Conservation (phyloP, 1,140 invertebrate species). For the Hycleus phaleratus region DNA sequence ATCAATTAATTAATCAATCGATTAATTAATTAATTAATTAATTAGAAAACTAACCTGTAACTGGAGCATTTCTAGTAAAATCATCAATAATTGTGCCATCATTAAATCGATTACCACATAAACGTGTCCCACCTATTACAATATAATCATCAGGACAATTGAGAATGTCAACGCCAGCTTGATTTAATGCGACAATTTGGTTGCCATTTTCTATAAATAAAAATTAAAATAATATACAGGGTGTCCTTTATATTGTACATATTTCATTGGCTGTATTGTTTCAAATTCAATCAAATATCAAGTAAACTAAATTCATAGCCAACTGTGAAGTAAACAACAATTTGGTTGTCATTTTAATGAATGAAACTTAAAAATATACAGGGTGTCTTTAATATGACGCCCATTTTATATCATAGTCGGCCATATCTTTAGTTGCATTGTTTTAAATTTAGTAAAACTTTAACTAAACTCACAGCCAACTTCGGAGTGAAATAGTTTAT, state of each 20-base stretch:
- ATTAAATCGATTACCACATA: conserved; percentile 67
- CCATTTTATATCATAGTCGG: no score
- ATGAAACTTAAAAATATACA: no score
- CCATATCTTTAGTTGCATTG: no score
- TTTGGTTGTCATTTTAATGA: no score
- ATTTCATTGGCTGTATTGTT: no score
- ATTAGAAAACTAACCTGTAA: conserved; percentile 47
- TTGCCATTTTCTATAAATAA: conserved; percentile 43
- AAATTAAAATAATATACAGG: not conserved
- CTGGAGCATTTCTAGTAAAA: conserved; percentile 55
- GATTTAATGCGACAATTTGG: conserved; percentile 50
- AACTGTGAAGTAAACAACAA: no score
- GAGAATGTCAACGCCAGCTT: conserved; percentile 63
- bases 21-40: not conserved
- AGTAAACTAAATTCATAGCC: no score
- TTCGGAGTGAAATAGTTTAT: no score
- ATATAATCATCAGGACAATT: conserved; percentile 68
- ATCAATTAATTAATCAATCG: not conserved
- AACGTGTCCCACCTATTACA: conserved; percentile 54
- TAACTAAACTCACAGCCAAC: no score
- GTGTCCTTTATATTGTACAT: not conserved
- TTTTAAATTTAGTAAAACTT: no score
- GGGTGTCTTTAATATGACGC: no score
- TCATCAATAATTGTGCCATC: conserved; percentile 54
- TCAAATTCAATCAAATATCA: no score